Conservation (phyloP, 2,888 invertebrate species). For the Glomeris marginata region DNA sequence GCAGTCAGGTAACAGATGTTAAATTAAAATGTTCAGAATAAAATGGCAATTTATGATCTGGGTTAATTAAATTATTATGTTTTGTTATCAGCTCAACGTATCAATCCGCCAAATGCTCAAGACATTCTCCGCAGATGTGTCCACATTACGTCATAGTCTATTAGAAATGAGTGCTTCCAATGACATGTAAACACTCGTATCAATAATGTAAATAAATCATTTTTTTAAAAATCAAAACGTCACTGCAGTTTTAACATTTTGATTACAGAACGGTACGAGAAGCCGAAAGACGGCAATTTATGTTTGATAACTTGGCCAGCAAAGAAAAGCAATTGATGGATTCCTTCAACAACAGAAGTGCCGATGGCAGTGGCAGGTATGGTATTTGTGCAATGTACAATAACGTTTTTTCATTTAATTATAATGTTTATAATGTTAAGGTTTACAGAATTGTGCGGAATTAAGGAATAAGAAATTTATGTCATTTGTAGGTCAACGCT, state of each 20-base stretch:
- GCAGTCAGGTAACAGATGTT: too few relatives aligned
- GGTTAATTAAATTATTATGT: not conserved
- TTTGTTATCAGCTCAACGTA: too few relatives aligned
- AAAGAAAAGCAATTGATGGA: conserved; percentile 29
- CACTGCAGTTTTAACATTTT: not conserved
- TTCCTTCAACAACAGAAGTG: conserved; percentile 19
- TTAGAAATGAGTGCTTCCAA: too few relatives aligned
- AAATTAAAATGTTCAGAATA: too few relatives aligned
- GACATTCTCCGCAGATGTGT: too few relatives aligned
- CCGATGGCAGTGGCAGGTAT: conserved; percentile 1
- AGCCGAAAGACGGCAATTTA: conserved; percentile 26
- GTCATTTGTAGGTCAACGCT: conserved; percentile 13
- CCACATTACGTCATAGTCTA: too few relatives aligned
- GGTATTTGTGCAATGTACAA: not conserved
- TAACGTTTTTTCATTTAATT: not conserved
- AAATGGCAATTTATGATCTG: conserved; percentile 1
- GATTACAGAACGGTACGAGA: conserved; percentile 27
- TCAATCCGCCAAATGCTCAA: too few relatives aligned
- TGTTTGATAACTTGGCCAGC: conserved; percentile 27
- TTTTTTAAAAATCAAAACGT: not conserved
- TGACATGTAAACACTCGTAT: not conserved
- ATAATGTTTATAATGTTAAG: not conserved
- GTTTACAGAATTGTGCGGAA: not conserved
- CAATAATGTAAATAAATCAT: conserved; percentile 3
- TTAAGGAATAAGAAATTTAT: not conserved